Conservation (phyloP, 2,113 vertebrate species). For the Labrus mixtus region DNA sequence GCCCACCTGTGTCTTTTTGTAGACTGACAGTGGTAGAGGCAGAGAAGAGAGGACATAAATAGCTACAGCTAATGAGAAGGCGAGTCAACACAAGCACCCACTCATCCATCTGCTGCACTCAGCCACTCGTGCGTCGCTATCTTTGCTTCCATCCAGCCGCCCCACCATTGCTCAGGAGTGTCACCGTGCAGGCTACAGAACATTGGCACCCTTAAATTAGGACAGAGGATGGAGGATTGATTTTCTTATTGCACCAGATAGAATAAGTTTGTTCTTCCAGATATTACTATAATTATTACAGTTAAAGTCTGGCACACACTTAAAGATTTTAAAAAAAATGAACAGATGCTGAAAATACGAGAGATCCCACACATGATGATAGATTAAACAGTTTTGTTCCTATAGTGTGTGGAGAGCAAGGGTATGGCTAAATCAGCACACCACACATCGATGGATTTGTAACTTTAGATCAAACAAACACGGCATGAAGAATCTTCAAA, state of each 20-base stretch:
- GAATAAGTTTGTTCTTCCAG: background rate
- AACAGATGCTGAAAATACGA: too few relatives aligned
- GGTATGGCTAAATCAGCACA: too few relatives aligned
- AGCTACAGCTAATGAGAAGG: conserved; percentile 58
- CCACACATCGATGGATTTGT: too few relatives aligned
- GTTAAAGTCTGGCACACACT: too few relatives aligned
- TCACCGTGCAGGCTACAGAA: conserved; percentile 6
- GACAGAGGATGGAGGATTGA: background rate
- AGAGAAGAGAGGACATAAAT: conserved; percentile 50
- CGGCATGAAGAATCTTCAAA: too few relatives aligned
- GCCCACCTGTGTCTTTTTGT: conserved; percentile 57
- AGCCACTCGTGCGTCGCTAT: conserved; percentile 11
- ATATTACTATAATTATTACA: too few relatives aligned
- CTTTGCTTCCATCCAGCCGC: conserved; percentile 21
- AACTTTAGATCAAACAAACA: too few relatives aligned
- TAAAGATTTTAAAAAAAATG: too few relatives aligned
- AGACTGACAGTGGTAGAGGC: conserved; percentile 35
- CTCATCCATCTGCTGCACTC: conserved; percentile 65
- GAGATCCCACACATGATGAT: too few relatives aligned
- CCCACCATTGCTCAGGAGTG: conserved; percentile 9
- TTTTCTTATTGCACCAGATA: too few relatives aligned
- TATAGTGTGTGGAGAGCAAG: too few relatives aligned
- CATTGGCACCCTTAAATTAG: background rate
- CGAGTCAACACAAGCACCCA: conserved; percentile 52
- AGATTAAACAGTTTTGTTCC: too few relatives aligned